These are phyloP conservation scores for Andricus quercusramuli DNA, from an alignment of 2,888 invertebrate species.

Conservation along the genomic window DNA sequence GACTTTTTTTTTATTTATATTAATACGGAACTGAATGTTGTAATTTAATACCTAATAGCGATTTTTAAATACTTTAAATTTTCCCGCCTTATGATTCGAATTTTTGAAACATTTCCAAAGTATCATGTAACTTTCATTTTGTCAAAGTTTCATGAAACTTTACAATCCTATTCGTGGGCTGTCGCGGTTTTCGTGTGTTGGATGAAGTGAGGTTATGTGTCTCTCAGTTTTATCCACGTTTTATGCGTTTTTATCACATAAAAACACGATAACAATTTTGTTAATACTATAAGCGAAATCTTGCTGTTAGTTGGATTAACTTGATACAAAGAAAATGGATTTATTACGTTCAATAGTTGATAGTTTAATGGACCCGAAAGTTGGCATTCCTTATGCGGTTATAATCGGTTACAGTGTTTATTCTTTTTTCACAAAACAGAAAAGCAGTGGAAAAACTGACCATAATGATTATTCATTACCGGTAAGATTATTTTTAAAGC, in stretches of 20 bases:
- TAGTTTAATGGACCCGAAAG: constrained; percentile 56
- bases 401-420: constrained; percentile 64
- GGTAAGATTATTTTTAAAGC: neutral
- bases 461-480: constrained; percentile 41
- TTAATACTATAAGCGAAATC: constrained; percentile 19
- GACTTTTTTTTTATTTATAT: no score
- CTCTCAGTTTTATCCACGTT: neutral
- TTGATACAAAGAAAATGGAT: constrained; percentile 49
- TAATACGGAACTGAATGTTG: no score
- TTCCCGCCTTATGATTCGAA: no score
- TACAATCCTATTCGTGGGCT: no score
- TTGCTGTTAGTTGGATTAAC: neutral
- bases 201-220: neutral
- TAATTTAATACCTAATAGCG: no score
- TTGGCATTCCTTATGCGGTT: constrained; percentile 59
- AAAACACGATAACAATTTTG: neutral
- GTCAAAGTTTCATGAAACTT: no score
- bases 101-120: no score
- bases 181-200: neutral
- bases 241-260: neutral
- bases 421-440: constrained; percentile 52
- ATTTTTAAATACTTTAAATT: no score
- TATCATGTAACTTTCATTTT: no score
- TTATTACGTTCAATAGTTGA: constrained; percentile 50
- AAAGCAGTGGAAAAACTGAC: constrained; percentile 39